phyloP scores from a whole-genome alignment of 2,113 vertebrate species.

The Albula glossodonta region DNA sequence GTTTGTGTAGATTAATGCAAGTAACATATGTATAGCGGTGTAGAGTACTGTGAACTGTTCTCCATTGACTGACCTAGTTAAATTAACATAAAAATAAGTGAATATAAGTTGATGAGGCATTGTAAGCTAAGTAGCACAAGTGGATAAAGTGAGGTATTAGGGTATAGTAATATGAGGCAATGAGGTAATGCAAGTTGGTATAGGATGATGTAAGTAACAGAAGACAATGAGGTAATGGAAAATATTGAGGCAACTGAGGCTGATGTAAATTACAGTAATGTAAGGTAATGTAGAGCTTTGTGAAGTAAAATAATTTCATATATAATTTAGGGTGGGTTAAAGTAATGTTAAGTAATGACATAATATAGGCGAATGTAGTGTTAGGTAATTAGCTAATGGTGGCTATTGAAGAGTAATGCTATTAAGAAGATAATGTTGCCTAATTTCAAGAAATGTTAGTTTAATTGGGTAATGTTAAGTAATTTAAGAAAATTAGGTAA shows the following conservation, averaged over 20 bases:
- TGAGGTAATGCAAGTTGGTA: neutral
- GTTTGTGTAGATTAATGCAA: too few species aligned
- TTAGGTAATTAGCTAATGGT: neutral
- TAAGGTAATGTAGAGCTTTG: neutral
- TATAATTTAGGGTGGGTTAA: neutral
- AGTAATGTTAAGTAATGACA: neutral
- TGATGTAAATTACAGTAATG: neutral
- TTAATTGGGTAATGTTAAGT: too few species aligned
- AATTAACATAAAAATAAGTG: too few species aligned
- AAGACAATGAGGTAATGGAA: neutral
- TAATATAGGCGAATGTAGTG: neutral
- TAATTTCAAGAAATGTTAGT: too few species aligned
- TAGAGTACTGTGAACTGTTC: too few species aligned
- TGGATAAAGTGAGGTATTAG: too few species aligned
- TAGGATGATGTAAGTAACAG: neutral
- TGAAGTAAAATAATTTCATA: neutral
- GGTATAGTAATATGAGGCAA: neutral
- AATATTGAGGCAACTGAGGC: neutral
- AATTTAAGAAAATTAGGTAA: too few species aligned
- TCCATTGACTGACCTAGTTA: too few species aligned
- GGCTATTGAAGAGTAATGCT: too few species aligned
- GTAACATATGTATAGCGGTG: too few species aligned
- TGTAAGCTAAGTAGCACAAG: neutral
- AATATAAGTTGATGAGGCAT: too few species aligned
- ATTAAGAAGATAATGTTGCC: too few species aligned